phyloP scores from a whole-genome alignment of 2,113 vertebrate species.

The Agelaius tricolor region DNA sequence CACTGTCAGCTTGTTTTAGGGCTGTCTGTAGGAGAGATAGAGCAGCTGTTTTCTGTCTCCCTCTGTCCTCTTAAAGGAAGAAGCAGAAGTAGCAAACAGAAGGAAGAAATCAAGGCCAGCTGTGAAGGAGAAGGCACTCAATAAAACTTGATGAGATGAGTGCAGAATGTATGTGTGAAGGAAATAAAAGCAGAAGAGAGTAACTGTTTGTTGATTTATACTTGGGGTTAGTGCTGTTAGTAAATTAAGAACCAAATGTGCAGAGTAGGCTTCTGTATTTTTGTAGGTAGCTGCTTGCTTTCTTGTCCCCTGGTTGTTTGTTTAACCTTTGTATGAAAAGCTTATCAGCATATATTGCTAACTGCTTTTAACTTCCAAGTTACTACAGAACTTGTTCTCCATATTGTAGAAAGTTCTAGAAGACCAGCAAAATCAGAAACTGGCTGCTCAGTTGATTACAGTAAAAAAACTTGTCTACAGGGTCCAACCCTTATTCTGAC shows the following conservation, averaged over 20 bases:
- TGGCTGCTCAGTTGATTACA: not conserved
- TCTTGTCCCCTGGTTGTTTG: not conserved
- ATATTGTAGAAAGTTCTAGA: not conserved
- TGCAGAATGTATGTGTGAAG: not conserved
- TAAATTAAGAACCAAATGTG: not conserved
- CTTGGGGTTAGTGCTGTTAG: not conserved
- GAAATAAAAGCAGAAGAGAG: not conserved
- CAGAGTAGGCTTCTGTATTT: not conserved
- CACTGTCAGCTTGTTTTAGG: not conserved
- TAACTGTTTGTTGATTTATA: not conserved
- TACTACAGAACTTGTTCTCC: not conserved
- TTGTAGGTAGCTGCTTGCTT: not conserved
- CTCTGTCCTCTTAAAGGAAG: not conserved
- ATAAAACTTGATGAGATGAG: not conserved
- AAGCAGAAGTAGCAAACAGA: not conserved
- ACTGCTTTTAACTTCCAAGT: not conserved
- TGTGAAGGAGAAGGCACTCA: not conserved
- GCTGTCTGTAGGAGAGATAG: not conserved
- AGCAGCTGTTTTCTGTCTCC: not conserved
- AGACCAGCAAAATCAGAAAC: not conserved
- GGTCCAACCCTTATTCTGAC: not conserved
- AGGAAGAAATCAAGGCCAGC: not conserved
- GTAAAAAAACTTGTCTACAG: not conserved
- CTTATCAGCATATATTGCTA: not conserved
- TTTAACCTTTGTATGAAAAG: not conserved